A percentile compares a stretch with the other conserved stretches of the same genome.
phyloP scores from a whole-genome alignment of 2,113 vertebrate species.

The Aphelocoma coerulescens region DNA sequence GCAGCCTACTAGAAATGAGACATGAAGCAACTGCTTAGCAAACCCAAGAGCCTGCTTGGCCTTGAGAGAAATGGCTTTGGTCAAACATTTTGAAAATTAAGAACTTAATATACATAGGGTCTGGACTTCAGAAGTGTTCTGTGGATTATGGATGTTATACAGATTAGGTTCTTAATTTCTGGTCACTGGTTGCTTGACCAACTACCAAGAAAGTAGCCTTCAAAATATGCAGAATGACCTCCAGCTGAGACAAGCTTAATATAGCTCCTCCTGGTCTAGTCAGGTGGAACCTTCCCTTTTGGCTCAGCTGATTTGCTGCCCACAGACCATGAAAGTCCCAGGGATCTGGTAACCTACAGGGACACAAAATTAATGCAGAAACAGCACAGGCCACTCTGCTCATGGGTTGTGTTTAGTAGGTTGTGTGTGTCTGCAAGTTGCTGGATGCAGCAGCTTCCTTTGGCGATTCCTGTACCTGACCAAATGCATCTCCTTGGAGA shows the following conservation, averaged over 20 bases:
- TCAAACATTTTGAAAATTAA: not conserved
- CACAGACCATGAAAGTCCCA: conserved; percentile 57
- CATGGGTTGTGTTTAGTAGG: not conserved
- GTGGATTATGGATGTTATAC: not conserved
- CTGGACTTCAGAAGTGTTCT: not conserved
- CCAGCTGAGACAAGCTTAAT: conserved; percentile 63
- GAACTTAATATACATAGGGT: not conserved
- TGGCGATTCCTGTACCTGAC: not conserved
- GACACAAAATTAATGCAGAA: conserved; percentile 2
- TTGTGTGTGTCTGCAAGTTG: not conserved
- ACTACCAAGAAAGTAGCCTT: conserved; percentile 44
- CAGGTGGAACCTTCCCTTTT: conserved; percentile 63
- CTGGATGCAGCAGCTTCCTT: not conserved
- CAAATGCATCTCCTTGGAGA: not conserved
- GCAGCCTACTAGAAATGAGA: not conserved
- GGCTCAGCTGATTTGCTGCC: conserved; percentile 60
- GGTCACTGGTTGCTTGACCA: conserved; percentile 29
- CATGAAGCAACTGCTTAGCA: not conserved
- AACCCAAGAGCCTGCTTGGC: not conserved
- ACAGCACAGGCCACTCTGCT: not conserved
- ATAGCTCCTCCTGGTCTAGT: conserved; percentile 50
- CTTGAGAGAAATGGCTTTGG: not conserved
- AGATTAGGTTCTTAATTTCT: conserved; percentile 17
- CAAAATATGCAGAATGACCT: conserved; percentile 58
- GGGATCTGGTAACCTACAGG: conserved; percentile 23